A percentile compares a stretch with the other conserved stretches of the same genome.
Evolutionary conservation across 1,140 invertebrate genomes (phyloP).

Genomic region (Cherax destructor): DNA sequence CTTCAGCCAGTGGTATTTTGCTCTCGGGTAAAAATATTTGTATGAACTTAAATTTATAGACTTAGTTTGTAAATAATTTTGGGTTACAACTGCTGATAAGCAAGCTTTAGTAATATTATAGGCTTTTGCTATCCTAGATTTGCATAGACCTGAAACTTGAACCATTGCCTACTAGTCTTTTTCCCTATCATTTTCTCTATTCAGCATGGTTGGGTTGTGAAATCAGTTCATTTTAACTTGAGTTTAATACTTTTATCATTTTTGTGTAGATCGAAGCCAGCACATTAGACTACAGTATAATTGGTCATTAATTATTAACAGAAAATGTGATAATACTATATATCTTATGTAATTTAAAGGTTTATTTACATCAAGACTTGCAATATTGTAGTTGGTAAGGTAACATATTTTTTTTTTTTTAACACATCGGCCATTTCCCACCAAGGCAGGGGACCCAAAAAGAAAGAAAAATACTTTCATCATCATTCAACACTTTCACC

Average conservation of each 20-base stretch:
- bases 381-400: no score
- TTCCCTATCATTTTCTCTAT: not conserved
- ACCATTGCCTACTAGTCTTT: not conserved
- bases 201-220: constrained; percentile 12
- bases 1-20: not conserved
- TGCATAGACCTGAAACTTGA: not conserved
- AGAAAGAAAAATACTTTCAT: no score
- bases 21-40: not conserved
- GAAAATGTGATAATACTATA: no score
- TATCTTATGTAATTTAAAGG: no score
- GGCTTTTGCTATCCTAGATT: not conserved
- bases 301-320: no score
- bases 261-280: not conserved
- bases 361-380: no score
- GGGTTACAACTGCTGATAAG: not conserved
- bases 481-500: no score
- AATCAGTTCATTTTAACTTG: not conserved
- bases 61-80: not conserved
- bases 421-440: no score
- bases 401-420: no score
- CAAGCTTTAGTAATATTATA: not conserved
- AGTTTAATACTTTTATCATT: not conserved
- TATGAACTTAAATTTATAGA: not conserved
- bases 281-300: not conserved
- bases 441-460: no score